Evolutionary conservation across 2,113 vertebrate genomes (phyloP).

Genomic region (Anarrhichthys ocellatus): DNA sequence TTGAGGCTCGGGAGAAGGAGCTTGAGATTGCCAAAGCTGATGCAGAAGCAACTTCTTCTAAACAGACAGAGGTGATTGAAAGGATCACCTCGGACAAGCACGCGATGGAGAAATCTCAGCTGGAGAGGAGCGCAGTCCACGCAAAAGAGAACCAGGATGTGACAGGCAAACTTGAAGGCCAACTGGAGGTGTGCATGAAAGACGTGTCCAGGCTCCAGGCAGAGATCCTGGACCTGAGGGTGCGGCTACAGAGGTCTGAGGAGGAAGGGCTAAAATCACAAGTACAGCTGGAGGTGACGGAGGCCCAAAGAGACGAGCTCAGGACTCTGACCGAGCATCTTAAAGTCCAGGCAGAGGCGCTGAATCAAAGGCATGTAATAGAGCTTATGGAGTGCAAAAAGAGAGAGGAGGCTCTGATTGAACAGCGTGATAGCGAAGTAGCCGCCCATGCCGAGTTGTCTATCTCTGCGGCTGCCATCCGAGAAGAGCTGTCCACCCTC

Average conservation of each 20-base stretch:
- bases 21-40: slow-evolving; percentile 77
- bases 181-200: slow-evolving; percentile 81
- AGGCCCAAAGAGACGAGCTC: slow-evolving; percentile 83
- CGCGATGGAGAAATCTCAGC: slow-evolving; percentile 73
- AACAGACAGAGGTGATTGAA: slow-evolving; percentile 76
- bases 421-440: slow-evolving; percentile 72
- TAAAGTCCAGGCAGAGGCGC: slow-evolving; percentile 85
- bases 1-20: slow-evolving; percentile 76
- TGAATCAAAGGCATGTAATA: slow-evolving; percentile 86
- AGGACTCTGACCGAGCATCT: slow-evolving; percentile 86
- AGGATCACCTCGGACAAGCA: slow-evolving; percentile 77
- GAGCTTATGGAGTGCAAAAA: slow-evolving; percentile 87
- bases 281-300: slow-evolving; percentile 82
- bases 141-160: slow-evolving; percentile 79
- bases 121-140: slow-evolving; percentile 68
- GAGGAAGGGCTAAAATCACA: slow-evolving; percentile 83
- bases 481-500: slow-evolving; percentile 80
- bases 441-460: slow-evolving; percentile 76
- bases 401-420: slow-evolving; percentile 75
- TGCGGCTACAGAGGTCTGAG: slow-evolving; percentile 79
- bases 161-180: slow-evolving; percentile 82
- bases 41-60: slow-evolving; percentile 74
- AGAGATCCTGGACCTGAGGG: slow-evolving; percentile 82
- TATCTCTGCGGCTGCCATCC: slow-evolving; percentile 69
- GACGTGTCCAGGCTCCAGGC: slow-evolving; percentile 86